phyloP scores from a whole-genome alignment of 2,888 invertebrate species.

The Mesorhabditis spiculigera region DNA sequence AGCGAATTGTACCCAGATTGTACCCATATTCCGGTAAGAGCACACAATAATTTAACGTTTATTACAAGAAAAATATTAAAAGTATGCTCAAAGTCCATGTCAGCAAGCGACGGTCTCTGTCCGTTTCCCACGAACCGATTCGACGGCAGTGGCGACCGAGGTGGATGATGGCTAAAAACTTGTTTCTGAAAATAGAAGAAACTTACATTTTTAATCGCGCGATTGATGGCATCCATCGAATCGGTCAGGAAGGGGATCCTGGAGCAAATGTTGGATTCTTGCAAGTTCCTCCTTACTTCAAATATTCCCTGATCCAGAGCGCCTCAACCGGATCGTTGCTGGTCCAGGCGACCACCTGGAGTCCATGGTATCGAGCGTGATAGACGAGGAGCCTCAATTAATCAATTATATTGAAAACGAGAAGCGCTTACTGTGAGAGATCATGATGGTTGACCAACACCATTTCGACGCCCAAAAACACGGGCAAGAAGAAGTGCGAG shows the following conservation, averaged over 20 bases:
- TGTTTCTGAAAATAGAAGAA: slow-evolving; percentile 1
- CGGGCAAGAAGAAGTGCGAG: slow-evolving; percentile 25
- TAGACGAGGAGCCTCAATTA: slow-evolving; percentile 17
- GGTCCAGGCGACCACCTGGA: slow-evolving; percentile 30
- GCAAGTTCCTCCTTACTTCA: slow-evolving; percentile 1
- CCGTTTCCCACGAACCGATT: too few species aligned
- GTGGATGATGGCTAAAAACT: background rate
- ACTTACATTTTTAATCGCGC: background rate
- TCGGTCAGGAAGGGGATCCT: slow-evolving; percentile 31
- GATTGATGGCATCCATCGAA: background rate
- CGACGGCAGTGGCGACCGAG: too few species aligned
- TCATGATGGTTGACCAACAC: slow-evolving; percentile 27
- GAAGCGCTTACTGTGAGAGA: slow-evolving; percentile 21
- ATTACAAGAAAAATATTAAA: too few species aligned
- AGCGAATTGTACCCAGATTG: too few species aligned
- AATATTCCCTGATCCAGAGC: slow-evolving; percentile 18
- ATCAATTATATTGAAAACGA: background rate
- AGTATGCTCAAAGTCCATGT: too few species aligned
- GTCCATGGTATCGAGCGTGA: slow-evolving; percentile 23
- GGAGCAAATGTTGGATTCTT: background rate
- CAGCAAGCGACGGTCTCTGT: too few species aligned
- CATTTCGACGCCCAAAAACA: slow-evolving; percentile 36
- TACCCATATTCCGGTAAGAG: too few species aligned
- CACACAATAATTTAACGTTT: too few species aligned
- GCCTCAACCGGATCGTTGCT: slow-evolving; percentile 30